Conservation (phyloP, 2,888 invertebrate genomes). For the Rhyacophila evoluta region DNA sequence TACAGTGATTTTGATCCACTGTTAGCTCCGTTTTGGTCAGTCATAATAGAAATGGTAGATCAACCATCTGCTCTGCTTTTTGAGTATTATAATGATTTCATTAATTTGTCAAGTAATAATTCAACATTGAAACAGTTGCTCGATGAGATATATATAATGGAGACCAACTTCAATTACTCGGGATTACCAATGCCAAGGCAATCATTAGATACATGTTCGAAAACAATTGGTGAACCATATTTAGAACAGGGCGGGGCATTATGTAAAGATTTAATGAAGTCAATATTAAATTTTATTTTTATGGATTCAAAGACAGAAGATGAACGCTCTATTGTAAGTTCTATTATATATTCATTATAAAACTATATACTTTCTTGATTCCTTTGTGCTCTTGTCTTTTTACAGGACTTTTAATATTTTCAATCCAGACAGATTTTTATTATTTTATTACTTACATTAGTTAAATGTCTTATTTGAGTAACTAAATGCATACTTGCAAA, state of each 20-base stretch:
- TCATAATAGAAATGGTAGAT: constrained; percentile 75
- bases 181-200: neutral
- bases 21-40: constrained; percentile 83
- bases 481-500: too few species aligned
- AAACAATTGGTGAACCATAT: constrained; percentile 36
- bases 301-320: constrained; percentile 29
- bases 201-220: constrained; percentile 2
- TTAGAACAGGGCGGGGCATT: constrained; percentile 44
- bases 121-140: constrained; percentile 58
- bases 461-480: too few species aligned
- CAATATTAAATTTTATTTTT: constrained; percentile 46
- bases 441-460: too few species aligned
- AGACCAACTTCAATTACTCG: constrained; percentile 13
- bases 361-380: too few species aligned
- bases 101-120: constrained; percentile 73
- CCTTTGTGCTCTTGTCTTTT: too few species aligned
- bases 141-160: constrained; percentile 41
- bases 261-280: constrained; percentile 42
- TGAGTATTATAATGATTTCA: constrained; percentile 79
- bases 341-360: too few species aligned
- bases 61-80: constrained; percentile 82
- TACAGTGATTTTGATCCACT: constrained; percentile 90
- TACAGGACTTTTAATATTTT: too few species aligned
- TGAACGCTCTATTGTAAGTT: constrained; percentile 39
- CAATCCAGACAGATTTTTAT: too few species aligned